Conservation (phyloP, 2,888 invertebrate species). For the Boloria euphrosyne region DNA sequence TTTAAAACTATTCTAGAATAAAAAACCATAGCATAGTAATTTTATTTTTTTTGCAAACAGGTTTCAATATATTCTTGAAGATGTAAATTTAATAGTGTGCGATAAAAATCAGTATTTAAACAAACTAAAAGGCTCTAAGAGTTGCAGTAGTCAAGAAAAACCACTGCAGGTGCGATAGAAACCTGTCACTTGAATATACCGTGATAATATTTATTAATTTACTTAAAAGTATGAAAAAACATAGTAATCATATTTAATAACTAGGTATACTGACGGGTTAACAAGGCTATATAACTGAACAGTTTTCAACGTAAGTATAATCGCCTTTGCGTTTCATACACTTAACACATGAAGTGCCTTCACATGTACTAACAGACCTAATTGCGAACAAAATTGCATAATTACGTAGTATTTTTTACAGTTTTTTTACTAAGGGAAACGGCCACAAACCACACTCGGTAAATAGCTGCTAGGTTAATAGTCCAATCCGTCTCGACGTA, state of each 20-base stretch:
- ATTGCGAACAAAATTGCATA: constrained; percentile 18
- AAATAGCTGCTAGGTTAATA: constrained; percentile 41
- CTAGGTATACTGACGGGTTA: constrained; percentile 1
- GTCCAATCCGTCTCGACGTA: constrained; percentile 35
- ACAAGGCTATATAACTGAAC: constrained; percentile 15
- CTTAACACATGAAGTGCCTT: constrained; percentile 8
- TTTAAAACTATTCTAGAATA: no score
- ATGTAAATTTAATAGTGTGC: no score
- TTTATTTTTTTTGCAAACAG: no score
- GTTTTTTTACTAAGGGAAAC: constrained; percentile 17
- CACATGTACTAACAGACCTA: constrained; percentile 15
- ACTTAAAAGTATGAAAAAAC: constrained; percentile 4
- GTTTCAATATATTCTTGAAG: no score
- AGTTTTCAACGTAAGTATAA: constrained; percentile 2
- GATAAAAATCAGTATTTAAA: no score
- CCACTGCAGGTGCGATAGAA: no score
- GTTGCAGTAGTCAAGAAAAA: no score
- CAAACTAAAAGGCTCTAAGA: no score
- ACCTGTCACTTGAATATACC: neutral
- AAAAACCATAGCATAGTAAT: no score
- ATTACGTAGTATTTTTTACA: constrained; percentile 13
- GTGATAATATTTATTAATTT: constrained; percentile 4
- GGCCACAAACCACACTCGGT: constrained; percentile 34
- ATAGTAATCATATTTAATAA: constrained; percentile 7
- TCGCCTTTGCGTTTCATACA: neutral